Evolutionary conservation across 2,888 invertebrate genomes (phyloP), one percentile per base, ranked within the genome.

Genomic region (Byasa hedistus): DNA sequence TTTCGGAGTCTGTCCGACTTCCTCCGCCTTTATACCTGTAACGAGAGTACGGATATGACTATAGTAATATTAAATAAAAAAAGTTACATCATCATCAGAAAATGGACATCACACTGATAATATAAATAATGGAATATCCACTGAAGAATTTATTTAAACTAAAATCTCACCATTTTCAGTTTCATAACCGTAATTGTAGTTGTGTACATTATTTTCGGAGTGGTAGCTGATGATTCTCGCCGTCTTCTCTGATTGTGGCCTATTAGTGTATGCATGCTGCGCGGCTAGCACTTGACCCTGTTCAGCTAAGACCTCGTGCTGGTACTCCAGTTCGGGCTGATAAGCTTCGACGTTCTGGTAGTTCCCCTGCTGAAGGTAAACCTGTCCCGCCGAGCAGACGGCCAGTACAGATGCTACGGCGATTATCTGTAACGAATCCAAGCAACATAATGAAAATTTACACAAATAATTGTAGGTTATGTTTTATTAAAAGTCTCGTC

Each of bases 141-240:
- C n/a, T n/a, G n/a, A n/a, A n/a, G n/a, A n/a, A n/a, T n/a, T n/a
- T n/a, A n/a, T n/a, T n/a, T n/a, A n/a, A n/a, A n/a, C n/a, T n/a
- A n/a, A n/a, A n/a, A n/a, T 32, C 67, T 80, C 68, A 89, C 94
- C 94, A 78, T 94, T 94, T 72, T 93, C 94, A 70, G 94, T 94
- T 73, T 94, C 94, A 78, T 92, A 95, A 23, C 92, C 89, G 67
- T 86, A 88, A 24, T 84, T 79, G 64, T 91, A 91, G 52, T 79
- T 80, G 52, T 89, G 86, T 0, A 80, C 86, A 64, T 88, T 75
- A 19, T 74, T 81, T 19, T 87, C 84, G 2, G 76, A 76, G 1
- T 81, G 74, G n/a, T 77, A 81, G 15, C 75, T 77, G 56, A 90
- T 59, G 12, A 89, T 87, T 68, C 79, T 86, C 0, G 90, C 87